phyloP scores from a whole-genome alignment of 2,888 invertebrate species.

The Ditula angustiorana region DNA sequence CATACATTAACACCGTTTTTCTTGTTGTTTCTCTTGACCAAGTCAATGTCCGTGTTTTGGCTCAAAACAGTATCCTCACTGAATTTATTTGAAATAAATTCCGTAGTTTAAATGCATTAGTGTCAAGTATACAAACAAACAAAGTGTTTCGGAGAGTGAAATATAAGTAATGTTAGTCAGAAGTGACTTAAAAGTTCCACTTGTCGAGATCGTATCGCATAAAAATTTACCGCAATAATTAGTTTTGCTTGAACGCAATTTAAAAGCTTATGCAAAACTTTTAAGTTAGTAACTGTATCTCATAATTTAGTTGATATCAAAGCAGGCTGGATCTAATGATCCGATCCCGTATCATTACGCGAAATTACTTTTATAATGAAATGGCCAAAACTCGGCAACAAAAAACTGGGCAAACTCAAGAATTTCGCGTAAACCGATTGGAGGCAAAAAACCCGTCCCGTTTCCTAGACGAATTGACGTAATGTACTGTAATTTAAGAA shows the following conservation, averaged over 20 bases:
- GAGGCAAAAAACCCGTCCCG: conserved; percentile 61
- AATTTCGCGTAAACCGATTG: conserved; percentile 75
- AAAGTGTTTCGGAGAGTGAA: not conserved
- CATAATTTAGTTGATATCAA: conserved; percentile 28
- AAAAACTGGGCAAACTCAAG: conserved; percentile 62
- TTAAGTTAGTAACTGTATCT: conserved; percentile 25
- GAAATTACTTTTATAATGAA: conserved; percentile 72
- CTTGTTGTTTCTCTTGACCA: not conserved
- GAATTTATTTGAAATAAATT: not conserved
- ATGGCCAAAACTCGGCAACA: conserved; percentile 60
- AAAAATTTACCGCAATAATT: not conserved
- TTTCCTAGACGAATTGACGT: conserved; percentile 76
- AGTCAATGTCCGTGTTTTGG: not conserved
- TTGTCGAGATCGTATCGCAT: conserved; percentile 3
- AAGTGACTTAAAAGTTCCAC: not conserved
- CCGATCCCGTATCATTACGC: conserved; percentile 50
- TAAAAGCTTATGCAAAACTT: conserved; percentile 26
- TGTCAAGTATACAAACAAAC: not conserved
- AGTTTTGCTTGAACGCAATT: conserved; percentile 7
- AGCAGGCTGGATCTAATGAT: conserved; percentile 29
- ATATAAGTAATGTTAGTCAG: not conserved
- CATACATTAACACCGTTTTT: no score
- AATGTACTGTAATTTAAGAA: conserved; percentile 80
- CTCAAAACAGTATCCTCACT: not conserved
- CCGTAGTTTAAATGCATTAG: not conserved